phyloP scores from a whole-genome alignment of 2,888 invertebrate genomes.

The Anthophora plumipes region DNA sequence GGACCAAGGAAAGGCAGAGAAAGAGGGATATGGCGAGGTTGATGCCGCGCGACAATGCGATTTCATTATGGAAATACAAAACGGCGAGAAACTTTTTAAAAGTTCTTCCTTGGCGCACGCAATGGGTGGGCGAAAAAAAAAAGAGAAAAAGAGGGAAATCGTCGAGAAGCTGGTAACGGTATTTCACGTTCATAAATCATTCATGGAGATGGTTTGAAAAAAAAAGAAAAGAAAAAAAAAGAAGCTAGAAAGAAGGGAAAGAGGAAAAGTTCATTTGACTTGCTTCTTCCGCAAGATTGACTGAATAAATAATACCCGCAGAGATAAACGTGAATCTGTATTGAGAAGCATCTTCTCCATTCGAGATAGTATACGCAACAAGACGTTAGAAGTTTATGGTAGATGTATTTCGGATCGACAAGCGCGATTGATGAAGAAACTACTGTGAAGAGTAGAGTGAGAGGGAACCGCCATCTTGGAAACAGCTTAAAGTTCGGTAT shows the following conservation, averaged over 20 bases:
- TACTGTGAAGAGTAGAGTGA: not conserved
- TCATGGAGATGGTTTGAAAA: slow-evolving; percentile 49
- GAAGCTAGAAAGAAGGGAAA: not conserved
- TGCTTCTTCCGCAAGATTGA: slow-evolving; percentile 62
- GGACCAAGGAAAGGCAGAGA: too few relatives aligned
- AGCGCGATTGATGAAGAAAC: slow-evolving; percentile 22
- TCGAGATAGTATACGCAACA: slow-evolving; percentile 12
- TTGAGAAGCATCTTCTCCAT: slow-evolving; percentile 26
- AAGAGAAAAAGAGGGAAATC: slow-evolving; percentile 9
- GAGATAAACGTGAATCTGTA: slow-evolving; percentile 59
- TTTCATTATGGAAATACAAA: slow-evolving; percentile 66
- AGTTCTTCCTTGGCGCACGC: slow-evolving; percentile 18
- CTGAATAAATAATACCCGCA: slow-evolving; percentile 69
- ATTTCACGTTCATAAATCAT: slow-evolving; percentile 67
- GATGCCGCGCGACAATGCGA: slow-evolving; percentile 36
- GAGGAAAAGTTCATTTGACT: slow-evolving; percentile 42
- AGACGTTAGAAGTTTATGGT: slow-evolving; percentile 3
- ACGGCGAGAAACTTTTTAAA: slow-evolving; percentile 58
- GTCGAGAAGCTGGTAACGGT: slow-evolving; percentile 42
- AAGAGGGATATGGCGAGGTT: not conserved
- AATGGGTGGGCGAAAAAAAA: not conserved
- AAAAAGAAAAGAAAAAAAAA: not conserved
- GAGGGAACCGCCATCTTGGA: not conserved
- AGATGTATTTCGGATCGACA: slow-evolving; percentile 7
- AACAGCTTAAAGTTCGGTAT: slow-evolving; percentile 1